phyloP scores from a whole-genome alignment of 2,113 vertebrate species.

The Lepisosteus oculatus region DNA sequence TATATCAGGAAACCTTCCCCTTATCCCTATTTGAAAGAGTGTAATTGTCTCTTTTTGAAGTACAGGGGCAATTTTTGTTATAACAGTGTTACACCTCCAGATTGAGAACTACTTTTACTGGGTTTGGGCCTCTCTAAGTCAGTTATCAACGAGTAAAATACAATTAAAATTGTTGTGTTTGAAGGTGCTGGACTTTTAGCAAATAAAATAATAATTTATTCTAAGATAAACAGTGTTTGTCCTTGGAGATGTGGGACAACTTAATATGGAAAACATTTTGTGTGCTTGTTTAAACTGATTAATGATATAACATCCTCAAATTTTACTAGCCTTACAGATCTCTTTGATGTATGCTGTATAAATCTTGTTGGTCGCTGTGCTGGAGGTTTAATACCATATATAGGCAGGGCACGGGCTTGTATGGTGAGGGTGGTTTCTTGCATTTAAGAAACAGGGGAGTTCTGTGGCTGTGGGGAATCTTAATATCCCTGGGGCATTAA shows the following conservation, averaged over 20 bases:
- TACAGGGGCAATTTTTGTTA: no score
- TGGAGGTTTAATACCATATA: neutral
- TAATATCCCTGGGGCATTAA: neutral
- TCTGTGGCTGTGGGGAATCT: neutral
- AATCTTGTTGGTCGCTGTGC: neutral
- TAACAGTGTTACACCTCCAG: no score
- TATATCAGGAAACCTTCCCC: no score
- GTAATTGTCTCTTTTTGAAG: no score
- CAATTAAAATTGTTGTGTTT: no score
- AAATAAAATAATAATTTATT: neutral
- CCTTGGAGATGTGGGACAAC: neutral
- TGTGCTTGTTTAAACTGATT: constrained; percentile 2
- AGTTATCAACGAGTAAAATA: no score
- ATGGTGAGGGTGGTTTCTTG: neutral
- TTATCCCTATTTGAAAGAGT: no score
- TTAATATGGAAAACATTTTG: neutral
- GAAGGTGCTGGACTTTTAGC: no score
- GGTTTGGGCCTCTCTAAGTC: no score
- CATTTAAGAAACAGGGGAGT: neutral
- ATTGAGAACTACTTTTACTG: no score
- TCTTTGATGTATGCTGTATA: neutral
- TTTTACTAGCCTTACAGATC: neutral
- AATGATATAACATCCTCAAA: neutral
- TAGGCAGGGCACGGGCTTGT: neutral
- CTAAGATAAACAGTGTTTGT: neutral